These are phyloP conservation scores for Neoniphon sammara DNA, from an alignment of 2,797 vertebrate species.

Conservation along the genomic window DNA sequence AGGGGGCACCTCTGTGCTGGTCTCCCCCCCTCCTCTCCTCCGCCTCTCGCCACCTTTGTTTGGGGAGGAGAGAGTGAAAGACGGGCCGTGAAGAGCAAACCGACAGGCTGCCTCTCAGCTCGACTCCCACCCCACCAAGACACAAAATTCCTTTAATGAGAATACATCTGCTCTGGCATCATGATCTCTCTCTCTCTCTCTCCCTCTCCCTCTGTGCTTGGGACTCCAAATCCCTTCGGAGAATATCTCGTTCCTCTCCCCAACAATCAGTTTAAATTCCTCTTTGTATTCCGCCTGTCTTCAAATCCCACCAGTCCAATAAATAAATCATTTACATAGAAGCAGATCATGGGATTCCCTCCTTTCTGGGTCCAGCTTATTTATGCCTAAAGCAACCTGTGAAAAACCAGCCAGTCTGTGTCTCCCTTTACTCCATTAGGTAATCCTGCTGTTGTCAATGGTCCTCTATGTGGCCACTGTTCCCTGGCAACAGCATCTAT, in stretches of 20 bases:
- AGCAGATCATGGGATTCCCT: not conserved
- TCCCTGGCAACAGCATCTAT: constrained; percentile 82
- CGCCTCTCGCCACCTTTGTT: constrained; percentile 74
- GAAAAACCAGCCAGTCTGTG: constrained; percentile 31
- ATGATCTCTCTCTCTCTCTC: constrained; percentile 16
- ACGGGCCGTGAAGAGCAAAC: constrained; percentile 65
- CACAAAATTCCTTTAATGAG: constrained; percentile 71
- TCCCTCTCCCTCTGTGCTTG: constrained; percentile 10
- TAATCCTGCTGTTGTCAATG: constrained; percentile 63
- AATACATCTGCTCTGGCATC: constrained; percentile 73
- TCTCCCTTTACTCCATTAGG: constrained; percentile 46
- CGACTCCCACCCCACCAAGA: constrained; percentile 50
- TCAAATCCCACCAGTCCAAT: constrained; percentile 19
- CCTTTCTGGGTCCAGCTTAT: constrained; percentile 18
- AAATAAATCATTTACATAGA: not conserved
- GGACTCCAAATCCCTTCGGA: constrained; percentile 33
- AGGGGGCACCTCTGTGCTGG: constrained; percentile 79
- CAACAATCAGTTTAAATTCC: constrained; percentile 33
- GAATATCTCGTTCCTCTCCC: constrained; percentile 19
- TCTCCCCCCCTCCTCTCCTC: constrained; percentile 48
- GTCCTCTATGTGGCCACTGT: constrained; percentile 70
- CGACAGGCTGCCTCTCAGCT: constrained; percentile 60
- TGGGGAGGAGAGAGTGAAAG: constrained; percentile 42
- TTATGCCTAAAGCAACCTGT: constrained; percentile 43
- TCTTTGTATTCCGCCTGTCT: constrained; percentile 23